phyloP scores from a whole-genome alignment of 2,888 invertebrate species.

The Tiphia femorata region DNA sequence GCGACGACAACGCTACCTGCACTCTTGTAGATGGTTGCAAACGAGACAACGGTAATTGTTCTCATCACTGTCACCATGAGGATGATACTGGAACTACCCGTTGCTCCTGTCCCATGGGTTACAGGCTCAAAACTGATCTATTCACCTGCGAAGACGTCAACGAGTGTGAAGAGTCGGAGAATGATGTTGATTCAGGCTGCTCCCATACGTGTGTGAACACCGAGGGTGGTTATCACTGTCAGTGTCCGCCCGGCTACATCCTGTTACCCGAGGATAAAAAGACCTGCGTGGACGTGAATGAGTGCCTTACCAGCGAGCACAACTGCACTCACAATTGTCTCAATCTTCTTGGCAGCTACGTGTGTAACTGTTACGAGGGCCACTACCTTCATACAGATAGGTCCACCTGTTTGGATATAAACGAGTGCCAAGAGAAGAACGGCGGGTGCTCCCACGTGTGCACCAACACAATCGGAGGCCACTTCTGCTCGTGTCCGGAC shows the following conservation, averaged over 20 bases:
- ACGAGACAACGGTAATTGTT: constrained; percentile 66
- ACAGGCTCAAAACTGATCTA: constrained; percentile 64
- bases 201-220: constrained; percentile 71
- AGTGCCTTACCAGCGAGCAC: constrained; percentile 59
- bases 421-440: constrained; percentile 61
- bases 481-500: constrained; percentile 72
- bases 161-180: constrained; percentile 63
- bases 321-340: constrained; percentile 59
- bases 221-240: constrained; percentile 71
- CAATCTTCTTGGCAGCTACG: constrained; percentile 62
- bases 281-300: constrained; percentile 70
- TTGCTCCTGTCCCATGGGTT: constrained; percentile 73
- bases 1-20: constrained; percentile 52
- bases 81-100: constrained; percentile 63
- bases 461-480: constrained; percentile 70
- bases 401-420: constrained; percentile 60
- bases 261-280: constrained; percentile 62
- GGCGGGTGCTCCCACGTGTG: constrained; percentile 72
- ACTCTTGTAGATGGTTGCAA: constrained; percentile 56
- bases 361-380: constrained; percentile 61
- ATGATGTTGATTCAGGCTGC: constrained; percentile 62
- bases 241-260: constrained; percentile 70
- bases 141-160: constrained; percentile 66
- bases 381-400: constrained; percentile 59
- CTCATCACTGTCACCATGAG: constrained; percentile 70